Percentiles rank a stretch among this genome's conserved stretches.
Conservation (phyloP, 1,140 invertebrate species). For the Acromyrmex echinatior region DNA sequence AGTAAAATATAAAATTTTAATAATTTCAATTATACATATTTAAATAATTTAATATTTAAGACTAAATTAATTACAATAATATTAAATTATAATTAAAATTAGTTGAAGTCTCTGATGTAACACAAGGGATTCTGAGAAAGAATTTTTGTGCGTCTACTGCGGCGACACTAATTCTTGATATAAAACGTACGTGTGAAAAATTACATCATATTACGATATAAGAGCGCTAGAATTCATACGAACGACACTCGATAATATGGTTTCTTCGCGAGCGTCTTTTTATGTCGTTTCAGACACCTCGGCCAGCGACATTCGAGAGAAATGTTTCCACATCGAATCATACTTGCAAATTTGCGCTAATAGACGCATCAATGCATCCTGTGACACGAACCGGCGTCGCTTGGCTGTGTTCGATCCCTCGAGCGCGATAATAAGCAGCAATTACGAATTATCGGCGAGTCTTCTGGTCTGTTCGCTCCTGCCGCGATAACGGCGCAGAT, state of each 20-base stretch:
- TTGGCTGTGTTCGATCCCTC: conserved; percentile 74
- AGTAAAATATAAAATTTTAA: not conserved
- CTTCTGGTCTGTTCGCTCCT: conserved; percentile 74
- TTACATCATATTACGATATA: not conserved
- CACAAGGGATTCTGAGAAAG: not conserved
- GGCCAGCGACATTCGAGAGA: conserved; percentile 52
- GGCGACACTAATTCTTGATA: not conserved
- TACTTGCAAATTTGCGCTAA: conserved; percentile 83
- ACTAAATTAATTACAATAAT: conserved; percentile 23
- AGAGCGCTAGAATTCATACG: not conserved
- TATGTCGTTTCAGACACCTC: conserved; percentile 25
- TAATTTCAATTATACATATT: not conserved
- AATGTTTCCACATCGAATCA: conserved; percentile 78
- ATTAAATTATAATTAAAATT: not conserved
- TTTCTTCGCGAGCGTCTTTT: conserved; percentile 26
- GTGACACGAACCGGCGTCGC: conserved; percentile 77
- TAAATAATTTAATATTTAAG: conserved; percentile 2
- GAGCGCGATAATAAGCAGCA: conserved; percentile 78
- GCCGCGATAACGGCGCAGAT: conserved; percentile 73
- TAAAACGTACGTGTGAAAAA: not conserved
- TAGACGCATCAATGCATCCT: conserved; percentile 83
- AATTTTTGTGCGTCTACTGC: not conserved
- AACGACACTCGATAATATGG: conserved; percentile 36
- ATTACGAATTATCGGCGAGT: conserved; percentile 83
- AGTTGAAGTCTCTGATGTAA: not conserved